Evolutionary conservation across 1,140 invertebrate genomes (phyloP).

Genomic region (Chionoecetes opilio): DNA sequence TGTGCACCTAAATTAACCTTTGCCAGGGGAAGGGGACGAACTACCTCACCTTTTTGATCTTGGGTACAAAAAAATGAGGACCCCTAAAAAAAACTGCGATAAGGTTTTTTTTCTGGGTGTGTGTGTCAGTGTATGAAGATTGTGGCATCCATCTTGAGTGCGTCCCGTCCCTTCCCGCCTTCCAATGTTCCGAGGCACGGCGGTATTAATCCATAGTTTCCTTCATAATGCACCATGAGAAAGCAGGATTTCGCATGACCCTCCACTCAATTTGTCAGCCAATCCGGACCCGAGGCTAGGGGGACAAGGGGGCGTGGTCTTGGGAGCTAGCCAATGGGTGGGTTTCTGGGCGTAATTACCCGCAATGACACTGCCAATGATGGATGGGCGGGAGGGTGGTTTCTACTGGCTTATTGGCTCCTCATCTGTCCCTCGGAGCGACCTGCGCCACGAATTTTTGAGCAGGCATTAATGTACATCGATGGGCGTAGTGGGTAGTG

Average conservation of each 20-base stretch:
- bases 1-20: too few species aligned
- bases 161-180: background rate
- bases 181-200: background rate
- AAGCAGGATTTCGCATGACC: conserved; percentile 71
- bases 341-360: conserved; percentile 67
- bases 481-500: conserved; percentile 39
- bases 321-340: conserved; percentile 55
- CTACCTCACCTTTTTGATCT: conserved; percentile 16
- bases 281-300: conserved; percentile 33
- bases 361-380: conserved; percentile 71
- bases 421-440: conserved; percentile 64
- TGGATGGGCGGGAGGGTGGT: conserved; percentile 59
- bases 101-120: background rate
- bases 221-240: conserved; percentile 69
- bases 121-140: background rate
- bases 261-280: conserved; percentile 56
- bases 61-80: background rate
- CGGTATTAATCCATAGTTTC: conserved; percentile 61
- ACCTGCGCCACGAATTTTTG: conserved; percentile 47
- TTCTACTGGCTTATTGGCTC: conserved; percentile 70
- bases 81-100: background rate
- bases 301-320: conserved; percentile 65
- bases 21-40: background rate
- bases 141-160: conserved; percentile 5
- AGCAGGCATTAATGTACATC: conserved; percentile 37